Conservation (phyloP, 1,140 invertebrate genomes). For the Parasteatoda tepidariorum region DNA sequence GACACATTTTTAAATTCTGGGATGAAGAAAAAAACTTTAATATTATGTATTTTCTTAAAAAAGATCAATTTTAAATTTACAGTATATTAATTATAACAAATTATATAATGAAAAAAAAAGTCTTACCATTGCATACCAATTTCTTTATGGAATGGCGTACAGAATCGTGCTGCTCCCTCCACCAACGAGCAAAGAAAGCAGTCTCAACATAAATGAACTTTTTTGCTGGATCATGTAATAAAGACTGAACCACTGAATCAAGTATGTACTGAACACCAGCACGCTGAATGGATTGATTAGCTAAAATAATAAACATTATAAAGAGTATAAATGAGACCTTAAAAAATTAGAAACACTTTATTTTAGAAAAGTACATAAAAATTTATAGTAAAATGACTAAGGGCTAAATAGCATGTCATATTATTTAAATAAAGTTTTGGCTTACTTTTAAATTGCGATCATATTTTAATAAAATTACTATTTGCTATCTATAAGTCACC, state of each 20-base stretch:
- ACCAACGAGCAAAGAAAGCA: constrained; percentile 74
- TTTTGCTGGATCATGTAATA: constrained; percentile 68
- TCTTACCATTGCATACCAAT: constrained; percentile 66
- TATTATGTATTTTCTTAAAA: too few relatives aligned
- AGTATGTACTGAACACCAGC: constrained; percentile 69
- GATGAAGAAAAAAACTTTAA: too few relatives aligned
- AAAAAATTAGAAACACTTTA: neutral
- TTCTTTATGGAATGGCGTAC: constrained; percentile 67
- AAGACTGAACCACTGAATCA: constrained; percentile 70
- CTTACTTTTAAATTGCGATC: too few relatives aligned
- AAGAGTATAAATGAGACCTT: too few relatives aligned
- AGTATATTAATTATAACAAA: too few relatives aligned
- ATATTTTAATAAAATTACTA: too few relatives aligned
- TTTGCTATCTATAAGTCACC: too few relatives aligned
- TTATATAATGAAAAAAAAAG: too few relatives aligned
- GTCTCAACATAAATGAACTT: constrained; percentile 70
- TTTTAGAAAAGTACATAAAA: neutral
- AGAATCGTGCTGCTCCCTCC: constrained; percentile 68
- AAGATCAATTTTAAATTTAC: too few relatives aligned
- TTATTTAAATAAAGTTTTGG: too few relatives aligned
- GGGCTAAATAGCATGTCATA: neutral
- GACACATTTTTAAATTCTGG: too few relatives aligned
- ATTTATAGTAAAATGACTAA: neutral
- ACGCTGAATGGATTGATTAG: constrained; percentile 40
- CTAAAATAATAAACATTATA: neutral